A percentile compares a stretch with the other conserved stretches of the same genome.
These are phyloP conservation scores for Rhabdomys dilectus DNA, from an alignment of 2,113 vertebrate genomes.

Conservation along the genomic window DNA sequence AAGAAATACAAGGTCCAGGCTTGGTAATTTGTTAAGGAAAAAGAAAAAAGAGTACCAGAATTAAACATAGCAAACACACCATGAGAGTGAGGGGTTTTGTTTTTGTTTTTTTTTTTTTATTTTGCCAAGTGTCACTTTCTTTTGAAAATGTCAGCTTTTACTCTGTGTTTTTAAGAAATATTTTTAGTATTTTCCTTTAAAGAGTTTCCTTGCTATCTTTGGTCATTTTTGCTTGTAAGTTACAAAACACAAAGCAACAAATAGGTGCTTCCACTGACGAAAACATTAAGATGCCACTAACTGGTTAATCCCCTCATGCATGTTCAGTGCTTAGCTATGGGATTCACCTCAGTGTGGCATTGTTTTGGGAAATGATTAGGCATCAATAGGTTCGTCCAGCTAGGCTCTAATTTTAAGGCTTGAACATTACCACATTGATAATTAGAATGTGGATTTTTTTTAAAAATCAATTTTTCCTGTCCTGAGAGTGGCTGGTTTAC, in stretches of 20 bases:
- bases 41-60: conserved; percentile 85
- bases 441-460: conserved; percentile 12
- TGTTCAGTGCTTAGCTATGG: not conserved
- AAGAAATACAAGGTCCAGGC: conserved; percentile 83
- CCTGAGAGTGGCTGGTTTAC: conserved; percentile 30
- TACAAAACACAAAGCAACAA: conserved; percentile 77
- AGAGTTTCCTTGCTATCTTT: conserved; percentile 81
- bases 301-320: not conserved
- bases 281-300: conserved; percentile 65
- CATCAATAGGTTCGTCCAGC: not conserved
- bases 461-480: conserved; percentile 11
- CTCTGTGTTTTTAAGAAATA: conserved; percentile 84
- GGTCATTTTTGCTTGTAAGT: conserved; percentile 83
- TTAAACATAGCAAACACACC: conserved; percentile 86
- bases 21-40: conserved; percentile 87
- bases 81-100: conserved; percentile 68
- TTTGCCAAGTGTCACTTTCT: conserved; percentile 88
- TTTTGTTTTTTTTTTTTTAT: not conserved
- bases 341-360: not conserved
- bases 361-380: conserved; percentile 10
- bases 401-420: conserved; percentile 31
- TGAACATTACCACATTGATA: not conserved
- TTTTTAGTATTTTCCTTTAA: conserved; percentile 87
- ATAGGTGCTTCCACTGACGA: not conserved
- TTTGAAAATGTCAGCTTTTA: conserved; percentile 85